These are phyloP conservation scores for Python bivittatus DNA, from an alignment of 2,113 vertebrate species.

Conservation along the genomic window DNA sequence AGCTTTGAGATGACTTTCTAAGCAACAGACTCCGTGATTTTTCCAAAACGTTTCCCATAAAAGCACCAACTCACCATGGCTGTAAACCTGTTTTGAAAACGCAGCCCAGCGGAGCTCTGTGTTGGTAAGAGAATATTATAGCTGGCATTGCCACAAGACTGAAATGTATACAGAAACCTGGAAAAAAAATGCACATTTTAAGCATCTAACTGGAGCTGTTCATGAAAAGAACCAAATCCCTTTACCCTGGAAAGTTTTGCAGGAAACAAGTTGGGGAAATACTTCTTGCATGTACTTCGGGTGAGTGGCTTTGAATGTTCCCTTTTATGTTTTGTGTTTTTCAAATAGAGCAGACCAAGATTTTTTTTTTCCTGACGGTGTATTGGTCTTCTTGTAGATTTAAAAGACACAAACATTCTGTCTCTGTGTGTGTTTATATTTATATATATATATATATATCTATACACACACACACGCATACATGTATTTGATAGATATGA, in stretches of 20 bases:
- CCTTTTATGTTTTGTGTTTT: slow-evolving; percentile 64
- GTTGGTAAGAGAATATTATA: not conserved
- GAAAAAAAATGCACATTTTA: not conserved
- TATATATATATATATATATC: too few relatives aligned
- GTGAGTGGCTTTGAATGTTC: slow-evolving; percentile 68
- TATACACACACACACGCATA: too few relatives aligned
- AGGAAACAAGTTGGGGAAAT: not conserved
- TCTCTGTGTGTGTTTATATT: not conserved
- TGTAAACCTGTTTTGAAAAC: not conserved
- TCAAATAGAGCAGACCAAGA: slow-evolving; percentile 73
- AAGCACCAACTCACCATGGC: not conserved
- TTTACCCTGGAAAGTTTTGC: not conserved
- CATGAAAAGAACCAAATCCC: slow-evolving; percentile 38
- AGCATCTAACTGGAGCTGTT: slow-evolving; percentile 16
- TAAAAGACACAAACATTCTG: not conserved
- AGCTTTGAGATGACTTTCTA: slow-evolving; percentile 68
- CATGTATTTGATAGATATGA: slow-evolving; percentile 34
- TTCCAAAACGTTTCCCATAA: not conserved
- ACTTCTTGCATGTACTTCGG: slow-evolving; percentile 71
- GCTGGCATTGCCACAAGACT: slow-evolving; percentile 51
- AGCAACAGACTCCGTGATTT: slow-evolving; percentile 2
- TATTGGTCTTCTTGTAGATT: slow-evolving; percentile 25
- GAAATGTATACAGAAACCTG: slow-evolving; percentile 40
- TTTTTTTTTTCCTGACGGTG: slow-evolving; percentile 58
- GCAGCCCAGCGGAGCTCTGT: not conserved